A percentile compares a stretch with the other conserved stretches of the same genome.
Conservation (phyloP, 2,113 vertebrate species). For the Ictidomys tridecemlineatus region DNA sequence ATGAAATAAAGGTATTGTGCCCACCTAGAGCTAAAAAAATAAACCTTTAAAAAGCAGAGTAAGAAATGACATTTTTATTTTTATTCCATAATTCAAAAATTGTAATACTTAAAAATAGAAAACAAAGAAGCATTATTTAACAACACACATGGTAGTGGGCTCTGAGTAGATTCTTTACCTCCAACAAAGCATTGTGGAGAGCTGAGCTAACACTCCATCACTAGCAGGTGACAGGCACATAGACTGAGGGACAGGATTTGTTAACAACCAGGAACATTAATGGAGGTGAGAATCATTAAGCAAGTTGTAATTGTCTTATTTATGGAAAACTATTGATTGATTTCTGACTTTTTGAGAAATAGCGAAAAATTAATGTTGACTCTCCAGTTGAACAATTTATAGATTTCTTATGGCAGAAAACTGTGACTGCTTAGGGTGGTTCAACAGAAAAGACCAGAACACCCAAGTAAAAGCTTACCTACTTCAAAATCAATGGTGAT, state of each 20-base stretch:
- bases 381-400: neutral
- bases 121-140: constrained; percentile 11
- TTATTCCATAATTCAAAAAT: neutral
- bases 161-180: neutral
- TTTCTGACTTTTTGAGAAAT: neutral
- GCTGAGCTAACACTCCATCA: neutral
- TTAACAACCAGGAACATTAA: neutral
- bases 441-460: neutral
- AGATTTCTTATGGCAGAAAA: constrained; percentile 23
- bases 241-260: neutral
- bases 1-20: too few species aligned
- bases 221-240: neutral
- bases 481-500: neutral
- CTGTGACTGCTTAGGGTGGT: neutral
- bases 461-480: neutral
- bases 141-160: neutral
- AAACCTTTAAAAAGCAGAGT: neutral
- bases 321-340: neutral
- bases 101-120: neutral
- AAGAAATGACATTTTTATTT: neutral
- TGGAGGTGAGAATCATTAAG: neutral
- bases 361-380: neutral
- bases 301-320: constrained; percentile 25
- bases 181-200: neutral
- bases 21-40: too few species aligned